phyloP scores from a whole-genome alignment of 2,888 invertebrate genomes.

The Dorcus parallelipipedus region DNA sequence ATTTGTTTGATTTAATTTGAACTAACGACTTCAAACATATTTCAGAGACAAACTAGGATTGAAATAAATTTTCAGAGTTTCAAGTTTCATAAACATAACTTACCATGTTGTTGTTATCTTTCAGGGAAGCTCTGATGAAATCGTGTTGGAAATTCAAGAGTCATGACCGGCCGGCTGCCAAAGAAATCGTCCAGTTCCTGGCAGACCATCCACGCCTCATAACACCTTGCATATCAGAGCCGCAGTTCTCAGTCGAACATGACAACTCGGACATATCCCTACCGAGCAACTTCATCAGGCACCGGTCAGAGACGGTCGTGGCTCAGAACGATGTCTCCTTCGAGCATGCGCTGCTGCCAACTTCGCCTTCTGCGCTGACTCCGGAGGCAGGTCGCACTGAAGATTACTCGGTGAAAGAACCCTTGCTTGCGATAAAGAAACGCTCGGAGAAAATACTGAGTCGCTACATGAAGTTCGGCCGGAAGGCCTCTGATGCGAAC shows the following conservation, averaged over 20 bases:
- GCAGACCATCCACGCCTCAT: conserved; percentile 74
- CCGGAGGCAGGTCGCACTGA: not conserved
- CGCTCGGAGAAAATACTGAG: not conserved
- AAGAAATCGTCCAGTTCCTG: conserved; percentile 77
- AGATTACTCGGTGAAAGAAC: not conserved
- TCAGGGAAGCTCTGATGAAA: conserved; percentile 69
- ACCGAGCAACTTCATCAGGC: not conserved
- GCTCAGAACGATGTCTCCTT: not conserved
- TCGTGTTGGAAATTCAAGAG: conserved; percentile 76
- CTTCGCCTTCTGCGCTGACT: not conserved
- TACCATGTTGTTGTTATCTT: conserved; percentile 21
- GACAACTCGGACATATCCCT: conserved; percentile 48
- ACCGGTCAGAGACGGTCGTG: not conserved
- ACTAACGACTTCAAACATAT: too few species aligned
- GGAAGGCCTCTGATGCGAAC: too few species aligned
- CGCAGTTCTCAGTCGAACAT: conserved; percentile 69
- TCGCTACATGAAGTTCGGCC: too few species aligned
- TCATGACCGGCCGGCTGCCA: conserved; percentile 69
- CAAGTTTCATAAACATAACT: not conserved
- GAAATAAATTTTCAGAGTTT: too few species aligned
- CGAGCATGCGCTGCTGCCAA: not conserved
- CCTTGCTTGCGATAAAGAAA: not conserved
- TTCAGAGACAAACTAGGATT: too few species aligned
- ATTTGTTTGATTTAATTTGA: too few species aligned
- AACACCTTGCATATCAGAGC: conserved; percentile 74